phyloP scores from a whole-genome alignment of 2,113 vertebrate species.

The Elanoides forficatus region DNA sequence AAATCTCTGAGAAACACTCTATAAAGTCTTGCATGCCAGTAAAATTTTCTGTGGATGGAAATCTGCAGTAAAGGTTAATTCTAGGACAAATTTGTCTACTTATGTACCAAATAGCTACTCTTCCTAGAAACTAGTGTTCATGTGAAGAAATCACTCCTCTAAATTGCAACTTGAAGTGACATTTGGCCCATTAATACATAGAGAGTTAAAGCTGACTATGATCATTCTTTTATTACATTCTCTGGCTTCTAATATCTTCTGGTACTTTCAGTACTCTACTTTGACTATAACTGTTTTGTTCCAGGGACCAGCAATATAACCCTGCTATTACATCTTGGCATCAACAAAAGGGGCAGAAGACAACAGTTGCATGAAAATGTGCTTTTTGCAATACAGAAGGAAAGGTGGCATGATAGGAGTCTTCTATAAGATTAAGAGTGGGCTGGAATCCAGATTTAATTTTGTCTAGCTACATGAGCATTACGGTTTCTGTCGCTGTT shows the following conservation, averaged over 20 bases:
- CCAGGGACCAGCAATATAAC: neutral
- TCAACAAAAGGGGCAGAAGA: neutral
- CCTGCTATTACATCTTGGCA: neutral
- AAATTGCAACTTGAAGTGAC: neutral
- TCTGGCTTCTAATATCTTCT: neutral
- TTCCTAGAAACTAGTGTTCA: neutral
- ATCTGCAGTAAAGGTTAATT: neutral
- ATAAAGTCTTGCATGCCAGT: neutral
- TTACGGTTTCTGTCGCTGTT: neutral
- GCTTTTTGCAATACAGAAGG: neutral
- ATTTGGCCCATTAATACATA: neutral
- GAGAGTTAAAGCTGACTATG: neutral
- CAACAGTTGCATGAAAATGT: conserved; percentile 8
- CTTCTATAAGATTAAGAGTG: neutral
- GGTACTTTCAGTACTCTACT: neutral
- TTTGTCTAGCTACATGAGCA: neutral
- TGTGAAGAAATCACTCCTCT: neutral
- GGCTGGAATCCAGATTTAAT: conserved; percentile 5
- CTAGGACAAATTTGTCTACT: neutral
- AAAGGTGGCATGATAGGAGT: neutral
- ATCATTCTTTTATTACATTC: conserved; percentile 21
- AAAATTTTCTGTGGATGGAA: neutral
- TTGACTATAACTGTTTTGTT: neutral
- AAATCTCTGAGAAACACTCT: neutral
- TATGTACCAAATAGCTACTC: neutral